Base-by-base conservation (phyloP, 2,797 vertebrate species). In the Xenopus petersii region DNA sequence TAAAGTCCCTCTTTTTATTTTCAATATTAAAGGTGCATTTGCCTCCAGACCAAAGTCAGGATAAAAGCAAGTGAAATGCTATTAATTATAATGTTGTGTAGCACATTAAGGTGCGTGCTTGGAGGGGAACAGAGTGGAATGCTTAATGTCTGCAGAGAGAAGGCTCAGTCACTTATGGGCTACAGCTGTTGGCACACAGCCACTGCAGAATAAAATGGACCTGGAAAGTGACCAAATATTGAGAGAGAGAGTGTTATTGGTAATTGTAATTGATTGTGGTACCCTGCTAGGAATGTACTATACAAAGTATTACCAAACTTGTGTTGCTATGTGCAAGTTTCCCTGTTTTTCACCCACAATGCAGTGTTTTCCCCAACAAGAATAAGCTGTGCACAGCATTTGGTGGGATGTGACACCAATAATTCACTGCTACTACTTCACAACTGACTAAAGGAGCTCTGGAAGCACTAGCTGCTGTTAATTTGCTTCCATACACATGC, bases 31-130 rank as follows among this genome's bases (percentile, higher is more conserved):
- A 78, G 51, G 33, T 46, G 49, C 36, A 48, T 55, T 66, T 67
- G 47, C 48, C 75, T 68, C 51, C 10, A 64, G 70, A 60, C 60
- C 49, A 73, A 69, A 58, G 7, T 48, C 70, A 67, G 67, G 49
- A 67, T 30, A 56, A 54, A 55, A 67, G 47, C 30, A 16, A 30
- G 30, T 71, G 48, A 67, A 71, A 36, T 58, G 5, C 15, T 13
- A 64, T 12, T 63, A 49, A 65, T 71, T 77, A 72, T 67, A 72
- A 47, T 63, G 54, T 60, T 47, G 48, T 64, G 59, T 70, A 70
- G 56, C 56, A 65, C 36, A 64, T 58, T 59, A 65, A 42, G 33
- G 63, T 61, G 64, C 17, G 55, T 16, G 42, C 56, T 66, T 51
- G 56, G n/a, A 69, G 55, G 15, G 48, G n/a, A 69, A 51, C 49